Evolutionary conservation across 2,113 vertebrate species (phyloP), one percentile per base, ranked within the genome.

Genomic region (Dipodomys spectabilis): DNA sequence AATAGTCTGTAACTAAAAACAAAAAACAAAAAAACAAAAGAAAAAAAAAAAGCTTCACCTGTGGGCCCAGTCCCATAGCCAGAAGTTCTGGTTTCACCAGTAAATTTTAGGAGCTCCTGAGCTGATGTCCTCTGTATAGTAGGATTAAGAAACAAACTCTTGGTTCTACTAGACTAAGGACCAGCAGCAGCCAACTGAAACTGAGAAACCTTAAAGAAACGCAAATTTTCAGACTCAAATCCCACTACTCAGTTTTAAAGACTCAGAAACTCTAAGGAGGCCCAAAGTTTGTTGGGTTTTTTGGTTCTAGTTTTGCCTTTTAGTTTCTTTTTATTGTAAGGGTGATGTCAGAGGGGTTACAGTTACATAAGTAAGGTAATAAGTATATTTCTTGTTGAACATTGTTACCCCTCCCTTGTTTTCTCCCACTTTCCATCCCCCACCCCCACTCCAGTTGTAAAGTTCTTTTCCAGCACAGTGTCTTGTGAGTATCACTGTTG

Each of bases 181-280:
- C 60, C 32, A 44, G 62, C 18, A 30, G 15, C 84, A 22, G 7
- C 71, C 62, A 74, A 22, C 69, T 30, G 44, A 22, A 90, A 18
- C 39, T 65, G 73, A 39, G 27, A 85, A 93, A 39, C 35, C 89
- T 64, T 75, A 35, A 9, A 73, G 19, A 82, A 93, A 92, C 64
- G 44, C 53, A 82, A 65, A 89, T 65, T 73, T 57, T 79, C 82
- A 79, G 62, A 69, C 53, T 88, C 27, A 72, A 18, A 12, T 32
- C 16, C 12, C 3, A 72, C n/a, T n/a, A 6, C 49, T 73, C 49
- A 62, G 23, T 30, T 64, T n/a, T 44, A 62, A 28, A 27, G 53
- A 71, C 82, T 23, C 13, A 19, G 18, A 73, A 94, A 73, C 19
- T 53, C 39, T 39, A 20, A 16, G 22, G 13, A 45, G n/a, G 18